Conservation (phyloP, 2,113 vertebrate species). For the Corapipo altera region DNA sequence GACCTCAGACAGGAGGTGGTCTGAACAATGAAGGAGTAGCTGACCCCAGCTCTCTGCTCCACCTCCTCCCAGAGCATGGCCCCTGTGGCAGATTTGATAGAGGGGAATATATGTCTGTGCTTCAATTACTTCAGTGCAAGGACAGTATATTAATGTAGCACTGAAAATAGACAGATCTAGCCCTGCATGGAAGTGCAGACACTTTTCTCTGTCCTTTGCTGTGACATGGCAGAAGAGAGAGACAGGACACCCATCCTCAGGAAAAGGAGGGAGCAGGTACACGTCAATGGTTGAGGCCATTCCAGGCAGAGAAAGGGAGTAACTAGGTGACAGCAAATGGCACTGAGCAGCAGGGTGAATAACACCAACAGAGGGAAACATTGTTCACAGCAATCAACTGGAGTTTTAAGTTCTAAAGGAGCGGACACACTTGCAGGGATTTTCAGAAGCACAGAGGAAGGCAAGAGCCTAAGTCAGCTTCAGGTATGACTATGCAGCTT, state of each 20-base stretch:
- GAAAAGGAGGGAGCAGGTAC: neutral
- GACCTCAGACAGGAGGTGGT: neutral
- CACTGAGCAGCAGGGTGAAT: neutral
- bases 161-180: neutral
- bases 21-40: neutral
- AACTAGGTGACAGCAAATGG: neutral
- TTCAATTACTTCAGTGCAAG: neutral
- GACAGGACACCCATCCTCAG: neutral
- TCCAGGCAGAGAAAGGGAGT: neutral
- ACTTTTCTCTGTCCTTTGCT: neutral
- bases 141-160: too few relatives aligned
- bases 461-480: neutral
- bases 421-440: neutral
- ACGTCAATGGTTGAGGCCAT: rapidly evolving
- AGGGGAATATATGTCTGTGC: rapidly evolving
- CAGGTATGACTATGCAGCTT: neutral
- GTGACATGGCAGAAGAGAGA: rapidly evolving
- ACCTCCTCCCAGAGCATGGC: neutral
- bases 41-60: neutral
- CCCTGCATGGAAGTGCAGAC: neutral
- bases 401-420: neutral
- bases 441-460: neutral
- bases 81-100: neutral
- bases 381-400: neutral
- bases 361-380: rapidly evolving